Evolutionary conservation across 1,140 invertebrate species (phyloP).

Genomic region (Achroia grisella): DNA sequence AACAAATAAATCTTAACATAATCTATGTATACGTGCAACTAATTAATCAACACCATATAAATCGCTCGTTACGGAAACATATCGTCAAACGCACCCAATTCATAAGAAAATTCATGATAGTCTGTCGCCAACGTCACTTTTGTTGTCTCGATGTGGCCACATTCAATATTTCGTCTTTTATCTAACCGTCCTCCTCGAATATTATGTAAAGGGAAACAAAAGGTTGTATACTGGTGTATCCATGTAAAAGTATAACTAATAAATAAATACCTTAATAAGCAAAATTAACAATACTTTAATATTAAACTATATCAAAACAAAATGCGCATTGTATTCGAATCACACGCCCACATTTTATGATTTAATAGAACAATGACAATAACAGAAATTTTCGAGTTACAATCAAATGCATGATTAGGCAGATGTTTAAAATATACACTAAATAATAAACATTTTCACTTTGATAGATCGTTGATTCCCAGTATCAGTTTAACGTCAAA

Average conservation of each 20-base stretch:
- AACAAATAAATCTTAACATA: slow-evolving; percentile 48
- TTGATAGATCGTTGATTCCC: too few species aligned
- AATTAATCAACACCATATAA: slow-evolving; percentile 38
- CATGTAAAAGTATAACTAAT: slow-evolving; percentile 68
- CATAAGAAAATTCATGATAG: slow-evolving; percentile 35
- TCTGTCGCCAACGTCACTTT: background rate
- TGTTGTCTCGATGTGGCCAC: background rate
- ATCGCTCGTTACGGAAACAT: slow-evolving; percentile 29
- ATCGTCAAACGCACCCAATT: slow-evolving; percentile 24
- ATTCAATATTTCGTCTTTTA: slow-evolving; percentile 1
- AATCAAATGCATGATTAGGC: slow-evolving; percentile 65
- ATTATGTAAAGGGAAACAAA: slow-evolving; percentile 32
- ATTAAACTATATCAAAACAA: slow-evolving; percentile 50
- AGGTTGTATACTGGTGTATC: slow-evolving; percentile 70
- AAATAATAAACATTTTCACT: background rate
- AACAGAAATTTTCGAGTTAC: slow-evolving; percentile 31
- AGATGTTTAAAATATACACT: slow-evolving; percentile 31
- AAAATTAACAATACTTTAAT: slow-evolving; percentile 61
- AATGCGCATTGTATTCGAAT: slow-evolving; percentile 43
- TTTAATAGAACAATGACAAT: slow-evolving; percentile 23
- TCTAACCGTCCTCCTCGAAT: slow-evolving; percentile 15
- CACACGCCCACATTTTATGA: background rate
- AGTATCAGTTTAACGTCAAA: background rate
- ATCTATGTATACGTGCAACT: slow-evolving; percentile 23
- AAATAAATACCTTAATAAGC: slow-evolving; percentile 71